These are phyloP conservation scores for Hormaphis cornu DNA, from an alignment of 1,140 invertebrate genomes.

Conservation along the genomic window DNA sequence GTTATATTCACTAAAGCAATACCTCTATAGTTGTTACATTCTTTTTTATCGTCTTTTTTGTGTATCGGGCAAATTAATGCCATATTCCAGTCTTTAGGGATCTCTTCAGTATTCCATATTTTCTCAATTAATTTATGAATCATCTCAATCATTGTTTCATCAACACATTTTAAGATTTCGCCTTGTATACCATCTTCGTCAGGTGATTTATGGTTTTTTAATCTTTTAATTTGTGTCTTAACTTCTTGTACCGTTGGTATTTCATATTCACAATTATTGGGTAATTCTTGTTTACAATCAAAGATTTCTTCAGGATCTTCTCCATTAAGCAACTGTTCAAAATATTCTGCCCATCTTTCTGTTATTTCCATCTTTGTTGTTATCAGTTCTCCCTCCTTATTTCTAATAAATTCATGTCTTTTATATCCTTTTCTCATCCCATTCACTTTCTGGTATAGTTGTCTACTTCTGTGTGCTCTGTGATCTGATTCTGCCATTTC, in stretches of 20 bases:
- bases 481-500: not conserved
- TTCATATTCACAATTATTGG: not conserved
- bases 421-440: not conserved
- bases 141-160: not conserved
- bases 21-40: not conserved
- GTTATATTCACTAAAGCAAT: not conserved
- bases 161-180: slow-evolving; percentile 34
- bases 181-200: slow-evolving; percentile 36
- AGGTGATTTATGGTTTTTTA: too few species aligned
- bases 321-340: slow-evolving; percentile 30
- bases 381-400: not conserved
- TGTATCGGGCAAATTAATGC: too few species aligned
- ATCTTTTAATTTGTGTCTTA: too few species aligned
- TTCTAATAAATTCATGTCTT: not conserved
- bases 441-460: slow-evolving; percentile 19
- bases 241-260: slow-evolving; percentile 11
- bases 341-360: slow-evolving; percentile 32
- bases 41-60: not conserved
- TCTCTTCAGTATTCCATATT: not conserved
- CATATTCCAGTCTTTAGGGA: not conserved
- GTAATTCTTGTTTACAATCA: not conserved
- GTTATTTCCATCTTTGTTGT: not conserved
- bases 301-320: not conserved
- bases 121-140: too few species aligned
- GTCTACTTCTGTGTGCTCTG: slow-evolving; percentile 9